These are phyloP conservation scores for Tamias sibiricus DNA, from an alignment of 2,113 vertebrate genomes.

Conservation along the genomic window DNA sequence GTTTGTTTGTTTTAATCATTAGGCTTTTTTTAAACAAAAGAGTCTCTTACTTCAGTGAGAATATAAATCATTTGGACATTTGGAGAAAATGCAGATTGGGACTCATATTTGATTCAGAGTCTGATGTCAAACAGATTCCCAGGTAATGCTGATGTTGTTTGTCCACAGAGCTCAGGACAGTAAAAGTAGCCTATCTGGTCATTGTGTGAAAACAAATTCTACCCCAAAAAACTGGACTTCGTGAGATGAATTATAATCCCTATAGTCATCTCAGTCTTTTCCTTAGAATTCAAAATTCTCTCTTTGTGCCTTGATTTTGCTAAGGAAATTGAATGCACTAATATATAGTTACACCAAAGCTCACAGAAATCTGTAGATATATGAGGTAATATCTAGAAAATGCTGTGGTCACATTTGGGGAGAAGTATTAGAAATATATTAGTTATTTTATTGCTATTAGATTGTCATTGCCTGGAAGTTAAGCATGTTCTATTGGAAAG, in stretches of 20 bases:
- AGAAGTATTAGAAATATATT: conserved; percentile 1
- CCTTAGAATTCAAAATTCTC: neutral
- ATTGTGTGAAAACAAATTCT: neutral
- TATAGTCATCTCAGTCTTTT: neutral
- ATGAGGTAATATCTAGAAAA: conserved; percentile 25
- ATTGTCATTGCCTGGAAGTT: neutral
- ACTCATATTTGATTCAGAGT: neutral
- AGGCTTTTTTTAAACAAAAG: neutral
- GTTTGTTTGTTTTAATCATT: neutral
- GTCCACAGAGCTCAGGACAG: neutral
- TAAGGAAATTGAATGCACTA: neutral
- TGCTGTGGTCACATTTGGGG: neutral
- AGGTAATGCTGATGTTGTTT: neutral
- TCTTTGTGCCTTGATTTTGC: neutral
- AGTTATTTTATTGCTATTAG: neutral
- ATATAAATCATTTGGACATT: neutral
- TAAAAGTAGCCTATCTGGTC: neutral
- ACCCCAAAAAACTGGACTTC: neutral
- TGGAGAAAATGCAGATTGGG: neutral
- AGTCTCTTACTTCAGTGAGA: neutral
- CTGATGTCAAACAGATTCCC: neutral
- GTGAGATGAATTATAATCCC: neutral
- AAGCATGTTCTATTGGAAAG: neutral
- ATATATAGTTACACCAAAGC: neutral
- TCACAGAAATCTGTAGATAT: conserved; percentile 15